phyloP scores from a whole-genome alignment of 1,140 invertebrate genomes.

The Subanguina moxae region DNA sequence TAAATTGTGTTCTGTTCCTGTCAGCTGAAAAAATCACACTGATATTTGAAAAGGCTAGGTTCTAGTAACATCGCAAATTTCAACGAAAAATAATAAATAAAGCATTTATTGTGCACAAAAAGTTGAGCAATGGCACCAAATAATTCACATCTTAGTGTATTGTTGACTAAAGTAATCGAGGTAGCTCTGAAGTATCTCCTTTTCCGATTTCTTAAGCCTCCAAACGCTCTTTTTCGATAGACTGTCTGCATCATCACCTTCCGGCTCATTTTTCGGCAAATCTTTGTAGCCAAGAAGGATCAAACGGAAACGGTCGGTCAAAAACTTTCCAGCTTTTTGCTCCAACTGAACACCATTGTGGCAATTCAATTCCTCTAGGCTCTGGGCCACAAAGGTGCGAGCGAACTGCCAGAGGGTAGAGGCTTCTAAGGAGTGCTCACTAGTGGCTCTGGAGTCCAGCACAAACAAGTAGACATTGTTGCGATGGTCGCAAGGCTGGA shows the following conservation, averaged over 20 bases:
- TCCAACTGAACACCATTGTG: constrained; percentile 10
- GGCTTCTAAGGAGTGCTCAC: constrained; percentile 2
- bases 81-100: no score
- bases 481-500: background rate
- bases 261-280: constrained; percentile 7
- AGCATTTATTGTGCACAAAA: no score
- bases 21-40: no score
- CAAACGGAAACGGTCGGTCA: constrained; percentile 22
- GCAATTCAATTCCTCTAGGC: constrained; percentile 8
- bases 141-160: background rate
- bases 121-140: background rate
- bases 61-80: no score
- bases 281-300: constrained; percentile 23
- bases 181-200: constrained; percentile 16
- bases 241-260: background rate
- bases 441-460: constrained; percentile 6
- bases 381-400: constrained; percentile 24
- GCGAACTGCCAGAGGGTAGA: constrained; percentile 32
- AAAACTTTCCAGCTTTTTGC: constrained; percentile 29
- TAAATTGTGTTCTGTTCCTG: no score
- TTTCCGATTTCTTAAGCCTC: constrained; percentile 38
- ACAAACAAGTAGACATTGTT: constrained; percentile 23
- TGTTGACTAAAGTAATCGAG: constrained; percentile 7
- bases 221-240: constrained; percentile 12
- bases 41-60: no score